These are phyloP conservation scores for Columba livia DNA, from an alignment of 2,113 vertebrate species.

Conservation along the genomic window DNA sequence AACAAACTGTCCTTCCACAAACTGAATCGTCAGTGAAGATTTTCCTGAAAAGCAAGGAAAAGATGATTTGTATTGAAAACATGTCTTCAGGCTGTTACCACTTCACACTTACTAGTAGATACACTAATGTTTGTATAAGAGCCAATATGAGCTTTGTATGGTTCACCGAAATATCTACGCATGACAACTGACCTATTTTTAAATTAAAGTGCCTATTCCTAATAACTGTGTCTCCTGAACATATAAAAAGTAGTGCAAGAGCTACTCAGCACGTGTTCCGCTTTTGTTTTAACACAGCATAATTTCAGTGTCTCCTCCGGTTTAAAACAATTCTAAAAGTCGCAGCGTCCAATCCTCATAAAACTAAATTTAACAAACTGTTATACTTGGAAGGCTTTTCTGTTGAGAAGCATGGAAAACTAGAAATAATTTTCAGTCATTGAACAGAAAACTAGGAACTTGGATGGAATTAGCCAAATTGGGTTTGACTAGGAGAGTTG, in stretches of 20 bases:
- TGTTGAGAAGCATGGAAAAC: background rate
- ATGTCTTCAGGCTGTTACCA: background rate
- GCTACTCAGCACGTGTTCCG: background rate
- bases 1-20: conserved; percentile 99
- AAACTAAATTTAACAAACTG: conserved; percentile 2
- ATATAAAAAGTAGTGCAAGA: background rate
- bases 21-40: conserved; percentile 98
- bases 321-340: background rate
- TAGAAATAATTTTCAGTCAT: background rate
- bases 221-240: conserved; percentile 27
- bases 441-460: background rate
- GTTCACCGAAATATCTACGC: background rate
- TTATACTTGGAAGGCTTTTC: background rate
- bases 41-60: conserved; percentile 84
- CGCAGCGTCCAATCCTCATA: background rate
- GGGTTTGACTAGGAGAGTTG: background rate
- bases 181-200: conserved; percentile 27
- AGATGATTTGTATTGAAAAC: background rate
- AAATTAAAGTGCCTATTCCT: conserved; percentile 10
- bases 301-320: background rate
- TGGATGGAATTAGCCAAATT: background rate
- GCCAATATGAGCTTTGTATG: background rate
- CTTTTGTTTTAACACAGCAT: conserved; percentile 16
- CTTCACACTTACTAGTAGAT: background rate
- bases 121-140: background rate